A percentile compares a stretch with the other conserved stretches of the same genome.
These are phyloP conservation scores for Morpho deidamia DNA, from an alignment of 2,888 invertebrate species.

Conservation along the genomic window DNA sequence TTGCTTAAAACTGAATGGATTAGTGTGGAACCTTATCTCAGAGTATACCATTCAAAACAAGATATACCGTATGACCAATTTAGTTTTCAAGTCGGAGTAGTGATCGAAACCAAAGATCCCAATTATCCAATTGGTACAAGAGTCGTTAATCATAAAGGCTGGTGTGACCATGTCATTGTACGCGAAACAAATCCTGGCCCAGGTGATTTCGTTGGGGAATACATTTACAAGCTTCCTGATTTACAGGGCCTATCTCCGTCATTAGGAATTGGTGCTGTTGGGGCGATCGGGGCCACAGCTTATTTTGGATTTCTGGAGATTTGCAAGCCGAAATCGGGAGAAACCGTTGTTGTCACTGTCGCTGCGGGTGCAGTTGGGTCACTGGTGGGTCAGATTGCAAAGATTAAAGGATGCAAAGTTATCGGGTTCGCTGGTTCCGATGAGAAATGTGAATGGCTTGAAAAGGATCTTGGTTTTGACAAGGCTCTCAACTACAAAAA, in stretches of 20 bases:
- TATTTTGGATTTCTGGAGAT: slow-evolving; percentile 82
- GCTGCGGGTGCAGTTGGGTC: slow-evolving; percentile 86
- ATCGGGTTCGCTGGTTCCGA: slow-evolving; percentile 84
- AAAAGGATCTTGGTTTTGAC: slow-evolving; percentile 81
- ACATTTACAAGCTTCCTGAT: slow-evolving; percentile 57
- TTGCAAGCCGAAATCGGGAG: slow-evolving; percentile 81
- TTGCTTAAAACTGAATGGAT: slow-evolving; percentile 42
- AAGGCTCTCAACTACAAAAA: slow-evolving; percentile 84
- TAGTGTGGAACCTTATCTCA: slow-evolving; percentile 43
- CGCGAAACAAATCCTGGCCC: slow-evolving; percentile 1
- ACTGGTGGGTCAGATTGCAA: slow-evolving; percentile 85
- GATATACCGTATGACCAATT: slow-evolving; percentile 38
- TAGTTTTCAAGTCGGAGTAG: slow-evolving; percentile 40
- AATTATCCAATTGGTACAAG: slow-evolving; percentile 77
- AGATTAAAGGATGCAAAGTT: slow-evolving; percentile 76
- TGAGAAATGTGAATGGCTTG: slow-evolving; percentile 82
- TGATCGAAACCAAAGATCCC: slow-evolving; percentile 78
- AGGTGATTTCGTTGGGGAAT: slow-evolving; percentile 29
- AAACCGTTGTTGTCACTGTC: slow-evolving; percentile 81
- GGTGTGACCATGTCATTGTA: slow-evolving; percentile 49
- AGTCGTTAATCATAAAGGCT: slow-evolving; percentile 79
- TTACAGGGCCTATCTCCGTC: slow-evolving; percentile 67
- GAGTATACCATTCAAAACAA: slow-evolving; percentile 19
- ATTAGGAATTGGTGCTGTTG: slow-evolving; percentile 75
- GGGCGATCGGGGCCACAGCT: slow-evolving; percentile 83